Conservation (phyloP, 2,113 vertebrate genomes). For the Loxodonta africana region DNA sequence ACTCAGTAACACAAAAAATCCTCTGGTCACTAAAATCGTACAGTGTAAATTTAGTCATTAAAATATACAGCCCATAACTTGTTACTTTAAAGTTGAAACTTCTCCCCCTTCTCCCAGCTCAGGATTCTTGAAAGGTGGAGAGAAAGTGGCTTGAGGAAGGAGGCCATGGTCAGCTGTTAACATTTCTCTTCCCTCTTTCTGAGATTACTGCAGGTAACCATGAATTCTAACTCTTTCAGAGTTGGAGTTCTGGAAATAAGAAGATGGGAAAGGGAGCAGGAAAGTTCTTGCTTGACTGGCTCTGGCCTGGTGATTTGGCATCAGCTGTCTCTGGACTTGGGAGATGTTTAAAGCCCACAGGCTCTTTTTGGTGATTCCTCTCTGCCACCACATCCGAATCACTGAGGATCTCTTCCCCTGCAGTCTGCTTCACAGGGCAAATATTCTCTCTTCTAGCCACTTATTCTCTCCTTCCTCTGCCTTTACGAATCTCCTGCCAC, state of each 20-base stretch:
- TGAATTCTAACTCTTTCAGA: neutral
- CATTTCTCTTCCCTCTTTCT: neutral
- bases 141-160: neutral
- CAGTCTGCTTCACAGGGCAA: neutral
- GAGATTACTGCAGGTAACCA: neutral
- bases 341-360: neutral
- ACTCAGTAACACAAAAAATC: neutral
- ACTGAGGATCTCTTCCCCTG: neutral
- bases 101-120: neutral
- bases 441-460: neutral
- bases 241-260: neutral
- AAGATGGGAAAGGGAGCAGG: neutral
- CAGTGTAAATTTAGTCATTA: neutral
- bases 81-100: neutral
- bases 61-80: neutral
- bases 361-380: neutral
- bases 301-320: neutral
- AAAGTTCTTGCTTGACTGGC: neutral
- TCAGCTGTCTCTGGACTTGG: neutral
- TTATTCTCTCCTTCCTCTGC: neutral
- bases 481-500: neutral
- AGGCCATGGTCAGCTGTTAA: neutral
- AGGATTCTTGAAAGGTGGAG: neutral
- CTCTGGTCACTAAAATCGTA: neutral
- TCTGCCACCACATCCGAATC: neutral